phyloP scores from a whole-genome alignment of 2,113 vertebrate genomes.

The Callaeas wilsoni region DNA sequence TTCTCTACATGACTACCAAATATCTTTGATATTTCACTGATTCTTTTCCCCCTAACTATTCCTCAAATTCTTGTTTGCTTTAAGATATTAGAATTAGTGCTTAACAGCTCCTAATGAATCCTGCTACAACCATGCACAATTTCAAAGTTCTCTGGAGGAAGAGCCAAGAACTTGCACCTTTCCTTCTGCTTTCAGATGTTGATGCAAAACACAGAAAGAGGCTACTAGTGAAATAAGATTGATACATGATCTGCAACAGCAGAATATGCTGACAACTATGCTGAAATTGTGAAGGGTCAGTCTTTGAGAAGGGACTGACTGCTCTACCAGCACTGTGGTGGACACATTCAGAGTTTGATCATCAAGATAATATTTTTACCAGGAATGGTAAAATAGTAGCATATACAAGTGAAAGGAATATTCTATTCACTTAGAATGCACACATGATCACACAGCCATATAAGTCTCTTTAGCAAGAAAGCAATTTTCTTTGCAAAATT shows the following conservation, averaged over 20 bases:
- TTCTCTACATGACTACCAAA: not conserved
- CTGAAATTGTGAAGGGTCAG: not conserved
- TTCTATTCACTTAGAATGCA: not conserved
- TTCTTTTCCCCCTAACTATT: not conserved
- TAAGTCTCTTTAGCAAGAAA: not conserved
- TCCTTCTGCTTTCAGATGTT: not conserved
- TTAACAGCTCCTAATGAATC: not conserved
- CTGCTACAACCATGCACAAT: not conserved
- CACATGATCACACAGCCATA: fast-evolving
- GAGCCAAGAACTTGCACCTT: not conserved
- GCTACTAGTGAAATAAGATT: not conserved
- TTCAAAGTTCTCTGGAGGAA: not conserved
- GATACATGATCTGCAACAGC: not conserved
- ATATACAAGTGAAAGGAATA: not conserved
- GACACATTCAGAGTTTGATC: not conserved
- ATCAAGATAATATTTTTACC: not conserved
- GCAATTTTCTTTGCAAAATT: not conserved
- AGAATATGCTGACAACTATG: not conserved
- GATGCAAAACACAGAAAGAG: not conserved
- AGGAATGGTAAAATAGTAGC: not conserved
- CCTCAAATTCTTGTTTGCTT: not conserved
- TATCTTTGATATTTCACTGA: not conserved
- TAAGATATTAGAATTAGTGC: not conserved
- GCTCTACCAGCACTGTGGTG: not conserved
- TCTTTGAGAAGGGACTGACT: not conserved